Conservation (phyloP, 2,113 vertebrate species). For the Varanus salvator region DNA sequence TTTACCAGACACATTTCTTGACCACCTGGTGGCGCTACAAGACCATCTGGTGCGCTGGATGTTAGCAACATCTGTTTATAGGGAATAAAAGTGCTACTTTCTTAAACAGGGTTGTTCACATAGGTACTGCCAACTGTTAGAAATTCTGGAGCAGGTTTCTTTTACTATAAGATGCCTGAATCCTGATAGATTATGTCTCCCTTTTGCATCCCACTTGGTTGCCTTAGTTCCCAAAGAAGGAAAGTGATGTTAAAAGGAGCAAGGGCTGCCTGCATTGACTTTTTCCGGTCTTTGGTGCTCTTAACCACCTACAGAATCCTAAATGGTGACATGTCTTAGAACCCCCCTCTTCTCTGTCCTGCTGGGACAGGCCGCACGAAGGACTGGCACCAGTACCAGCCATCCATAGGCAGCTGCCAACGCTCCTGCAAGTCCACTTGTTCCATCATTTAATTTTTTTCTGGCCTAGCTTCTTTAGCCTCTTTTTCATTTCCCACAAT, state of each 20-base stretch:
- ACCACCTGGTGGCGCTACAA: conserved; percentile 11
- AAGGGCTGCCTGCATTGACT: background rate
- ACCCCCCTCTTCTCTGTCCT: background rate
- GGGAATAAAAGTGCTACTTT: background rate
- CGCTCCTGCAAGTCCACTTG: background rate
- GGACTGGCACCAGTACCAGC: background rate
- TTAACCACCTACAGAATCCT: background rate
- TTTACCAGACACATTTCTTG: background rate
- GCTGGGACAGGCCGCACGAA: background rate
- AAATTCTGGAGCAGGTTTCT: background rate
- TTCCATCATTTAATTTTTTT: background rate
- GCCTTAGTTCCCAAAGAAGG: background rate
- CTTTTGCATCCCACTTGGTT: background rate
- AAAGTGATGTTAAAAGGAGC: background rate
- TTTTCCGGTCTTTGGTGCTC: background rate
- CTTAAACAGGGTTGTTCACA: background rate
- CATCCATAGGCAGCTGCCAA: too few species aligned
- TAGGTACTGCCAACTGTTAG: background rate
- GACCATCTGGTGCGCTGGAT: too few species aligned
- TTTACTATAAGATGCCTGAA: background rate
- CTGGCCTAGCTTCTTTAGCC: too few species aligned
- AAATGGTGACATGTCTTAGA: background rate
- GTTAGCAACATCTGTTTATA: background rate
- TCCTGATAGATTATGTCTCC: background rate
- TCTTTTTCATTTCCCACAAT: too few species aligned